phyloP scores from a whole-genome alignment of 2,797 vertebrate species.

The Helarctos malayanus region DNA sequence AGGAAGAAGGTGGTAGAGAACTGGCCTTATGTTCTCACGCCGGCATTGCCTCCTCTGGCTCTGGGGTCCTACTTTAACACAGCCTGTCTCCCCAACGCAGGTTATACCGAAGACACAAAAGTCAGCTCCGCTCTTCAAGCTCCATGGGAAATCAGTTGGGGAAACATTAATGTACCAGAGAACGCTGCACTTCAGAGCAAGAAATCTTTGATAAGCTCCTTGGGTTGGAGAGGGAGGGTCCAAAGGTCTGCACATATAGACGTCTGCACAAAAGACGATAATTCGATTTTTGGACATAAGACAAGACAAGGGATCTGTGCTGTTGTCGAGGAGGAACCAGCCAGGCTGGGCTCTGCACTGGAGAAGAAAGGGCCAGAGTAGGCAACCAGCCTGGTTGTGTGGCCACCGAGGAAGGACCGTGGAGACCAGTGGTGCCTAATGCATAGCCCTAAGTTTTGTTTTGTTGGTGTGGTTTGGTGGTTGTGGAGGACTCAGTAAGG shows the following conservation, averaged over 20 bases:
- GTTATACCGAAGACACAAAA: background rate
- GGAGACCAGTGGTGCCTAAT: background rate
- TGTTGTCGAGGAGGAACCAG: background rate
- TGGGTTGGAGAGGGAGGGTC: background rate
- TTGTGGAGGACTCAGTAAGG: background rate
- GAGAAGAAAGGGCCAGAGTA: background rate
- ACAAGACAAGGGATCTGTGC: background rate
- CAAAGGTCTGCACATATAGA: background rate
- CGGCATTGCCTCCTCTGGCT: background rate
- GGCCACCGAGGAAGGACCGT: background rate
- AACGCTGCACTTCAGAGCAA: background rate
- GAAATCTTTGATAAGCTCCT: background rate
- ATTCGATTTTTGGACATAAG: background rate
- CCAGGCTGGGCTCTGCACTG: background rate
- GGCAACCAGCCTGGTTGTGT: rapidly evolving
- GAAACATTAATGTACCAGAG: background rate
- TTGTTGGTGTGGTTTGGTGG: background rate
- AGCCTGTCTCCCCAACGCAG: background rate
- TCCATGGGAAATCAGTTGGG: background rate
- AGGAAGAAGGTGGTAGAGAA: background rate
- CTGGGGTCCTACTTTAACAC: background rate
- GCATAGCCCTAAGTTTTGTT: background rate
- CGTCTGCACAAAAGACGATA: background rate
- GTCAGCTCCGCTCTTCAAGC: background rate
- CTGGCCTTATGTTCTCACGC: background rate